Evolutionary conservation across 2,113 vertebrate species (phyloP).

Genomic region (Limnothrissa miodon): DNA sequence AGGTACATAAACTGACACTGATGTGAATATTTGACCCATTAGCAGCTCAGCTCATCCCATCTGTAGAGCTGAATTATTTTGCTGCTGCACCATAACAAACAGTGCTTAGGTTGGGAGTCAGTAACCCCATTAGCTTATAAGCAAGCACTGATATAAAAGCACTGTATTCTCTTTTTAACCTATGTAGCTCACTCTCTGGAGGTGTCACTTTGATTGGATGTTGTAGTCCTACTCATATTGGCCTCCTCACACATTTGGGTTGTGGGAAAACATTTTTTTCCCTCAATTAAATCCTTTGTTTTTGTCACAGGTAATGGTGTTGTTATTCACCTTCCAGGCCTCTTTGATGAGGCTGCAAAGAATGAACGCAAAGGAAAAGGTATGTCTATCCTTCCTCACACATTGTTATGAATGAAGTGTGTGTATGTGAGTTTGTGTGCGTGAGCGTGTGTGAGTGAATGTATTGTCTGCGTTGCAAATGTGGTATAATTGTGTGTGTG

Average conservation of each 20-base stretch:
- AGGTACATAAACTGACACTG: no score
- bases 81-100: no score
- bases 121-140: no score
- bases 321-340: slow-evolving; percentile 94
- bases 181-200: background rate
- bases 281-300: background rate
- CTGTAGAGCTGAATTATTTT: no score
- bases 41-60: no score
- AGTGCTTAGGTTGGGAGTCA: no score
- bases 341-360: slow-evolving; percentile 97
- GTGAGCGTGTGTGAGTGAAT: background rate
- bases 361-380: slow-evolving; percentile 92
- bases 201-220: background rate
- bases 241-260: background rate
- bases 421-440: background rate
- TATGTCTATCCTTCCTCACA: slow-evolving; percentile 54
- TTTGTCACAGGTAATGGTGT: slow-evolving; percentile 88
- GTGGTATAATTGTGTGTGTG: background rate
- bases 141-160: no score
- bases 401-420: no score
- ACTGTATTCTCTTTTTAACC: background rate
- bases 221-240: background rate
- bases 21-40: no score
- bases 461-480: background rate
- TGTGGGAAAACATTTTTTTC: background rate